These are phyloP conservation scores for Lithobates pipiens DNA, from an alignment of 2,797 vertebrate species.

Conservation along the genomic window DNA sequence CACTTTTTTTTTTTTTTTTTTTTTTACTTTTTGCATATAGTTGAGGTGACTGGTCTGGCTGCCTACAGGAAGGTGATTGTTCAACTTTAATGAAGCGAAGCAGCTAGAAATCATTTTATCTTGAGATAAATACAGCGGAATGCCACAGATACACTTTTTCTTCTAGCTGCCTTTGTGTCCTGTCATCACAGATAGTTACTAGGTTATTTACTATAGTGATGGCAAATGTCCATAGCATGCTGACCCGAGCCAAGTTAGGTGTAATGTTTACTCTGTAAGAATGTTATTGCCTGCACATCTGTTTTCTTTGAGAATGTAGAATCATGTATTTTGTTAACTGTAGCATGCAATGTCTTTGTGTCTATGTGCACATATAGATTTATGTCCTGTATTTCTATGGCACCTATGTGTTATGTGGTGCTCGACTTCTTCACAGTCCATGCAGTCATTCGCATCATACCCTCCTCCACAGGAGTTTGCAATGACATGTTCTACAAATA, in stretches of 20 bases:
- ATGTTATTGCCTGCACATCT: too few relatives aligned
- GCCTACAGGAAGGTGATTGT: slow-evolving; percentile 27
- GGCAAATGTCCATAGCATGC: background rate
- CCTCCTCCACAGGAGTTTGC: too few relatives aligned
- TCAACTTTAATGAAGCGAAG: slow-evolving; percentile 5
- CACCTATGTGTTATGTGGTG: too few relatives aligned
- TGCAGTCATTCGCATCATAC: too few relatives aligned
- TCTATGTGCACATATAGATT: too few relatives aligned
- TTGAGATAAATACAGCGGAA: background rate
- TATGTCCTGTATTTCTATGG: too few relatives aligned
- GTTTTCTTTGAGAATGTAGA: too few relatives aligned
- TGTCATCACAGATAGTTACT: background rate
- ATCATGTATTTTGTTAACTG: too few relatives aligned
- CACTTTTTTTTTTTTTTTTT: slow-evolving; percentile 15
- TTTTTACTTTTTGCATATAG: slow-evolving; percentile 22
- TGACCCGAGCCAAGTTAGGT: background rate
- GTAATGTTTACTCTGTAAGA: background rate
- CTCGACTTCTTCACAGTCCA: too few relatives aligned
- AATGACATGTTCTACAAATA: too few relatives aligned
- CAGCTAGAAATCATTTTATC: slow-evolving; percentile 11
- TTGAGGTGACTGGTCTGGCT: slow-evolving; percentile 25
- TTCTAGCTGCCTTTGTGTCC: background rate
- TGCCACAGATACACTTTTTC: slow-evolving; percentile 3
- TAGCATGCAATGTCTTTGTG: too few relatives aligned
- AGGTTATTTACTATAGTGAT: background rate